Base-by-base conservation (phyloP, 2,888 invertebrate genomes). In the Pollenia griseotomentosa region DNA sequence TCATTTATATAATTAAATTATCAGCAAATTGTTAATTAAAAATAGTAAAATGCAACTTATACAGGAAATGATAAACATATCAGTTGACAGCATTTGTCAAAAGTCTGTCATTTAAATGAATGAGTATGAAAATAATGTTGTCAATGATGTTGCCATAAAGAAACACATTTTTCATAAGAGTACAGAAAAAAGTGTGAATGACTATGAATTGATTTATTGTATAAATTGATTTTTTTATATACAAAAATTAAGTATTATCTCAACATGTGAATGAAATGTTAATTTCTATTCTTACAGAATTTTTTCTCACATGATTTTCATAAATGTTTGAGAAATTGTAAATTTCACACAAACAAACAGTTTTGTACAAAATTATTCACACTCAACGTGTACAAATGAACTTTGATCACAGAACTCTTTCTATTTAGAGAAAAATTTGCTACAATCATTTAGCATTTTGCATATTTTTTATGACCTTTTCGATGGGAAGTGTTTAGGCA, bases 101-200 rank as follows among this genome's bases (percentile, higher is more conserved):
- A 73, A 80, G 19, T 33, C 16, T 61, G 71, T 65, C 73, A 70
- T 63, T 68, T 48, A 16, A 44, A 48, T 42, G 65, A 63, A 44
- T 83, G 59, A 53, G 86, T 83, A 86, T 82, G 86, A 86, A 86
- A 86, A 85, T 74, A 42, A 44, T 66, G 44, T 59, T 59, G 16
- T 53, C 51, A 59, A 48, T 68, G 33, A 16, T 66, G 48, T 0
- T 55, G 33, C 40, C 3, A 46, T 46, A 33, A 71, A 51, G 14
- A 11, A 48, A 8, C 16, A 11, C 55, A 2, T 14, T 33, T 8
- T 33, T 7, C 11, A 44, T 12, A 57, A 19, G 1, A 23, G 19
- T 48, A 16, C 48, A 14, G 33, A 63, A 48, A 10, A n/a, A 59
- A 33, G 33, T 6, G 4, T 12, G 44, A 11, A 7, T 59, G 65